Percentiles rank a stretch among this genome's conserved stretches.
phyloP scores from a whole-genome alignment of 2,113 vertebrate species.

The Onychorhynchus coronatus region DNA sequence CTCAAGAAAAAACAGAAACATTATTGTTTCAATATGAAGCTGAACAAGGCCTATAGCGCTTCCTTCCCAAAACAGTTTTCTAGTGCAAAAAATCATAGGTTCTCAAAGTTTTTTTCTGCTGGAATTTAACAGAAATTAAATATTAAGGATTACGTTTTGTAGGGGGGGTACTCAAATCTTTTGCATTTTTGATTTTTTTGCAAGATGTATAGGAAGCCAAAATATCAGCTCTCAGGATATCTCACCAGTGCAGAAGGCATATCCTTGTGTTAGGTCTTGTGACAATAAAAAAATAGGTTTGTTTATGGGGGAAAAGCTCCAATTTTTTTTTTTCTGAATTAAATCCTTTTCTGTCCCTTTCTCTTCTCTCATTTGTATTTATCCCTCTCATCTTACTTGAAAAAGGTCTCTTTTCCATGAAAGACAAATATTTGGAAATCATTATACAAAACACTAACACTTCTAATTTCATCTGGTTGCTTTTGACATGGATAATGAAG shows the following conservation, averaged over 20 bases:
- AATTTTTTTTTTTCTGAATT: not conserved
- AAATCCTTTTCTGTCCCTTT: not conserved
- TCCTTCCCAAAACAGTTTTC: not conserved
- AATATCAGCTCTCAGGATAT: not conserved
- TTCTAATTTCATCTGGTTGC: not conserved
- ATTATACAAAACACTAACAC: not conserved
- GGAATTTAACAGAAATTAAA: not conserved
- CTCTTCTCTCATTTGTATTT: not conserved
- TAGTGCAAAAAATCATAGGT: not conserved
- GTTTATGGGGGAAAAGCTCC: not conserved
- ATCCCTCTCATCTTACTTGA: not conserved
- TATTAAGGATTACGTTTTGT: not conserved
- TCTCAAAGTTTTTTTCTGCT: not conserved
- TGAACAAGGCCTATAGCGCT: not conserved
- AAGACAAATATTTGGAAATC: not conserved
- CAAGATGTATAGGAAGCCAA: not conserved
- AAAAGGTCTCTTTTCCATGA: not conserved
- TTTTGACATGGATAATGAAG: not conserved
- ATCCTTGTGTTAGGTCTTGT: not conserved
- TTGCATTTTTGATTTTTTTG: not conserved
- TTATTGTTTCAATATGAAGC: not conserved
- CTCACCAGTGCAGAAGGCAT: not conserved
- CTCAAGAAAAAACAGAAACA: not conserved
- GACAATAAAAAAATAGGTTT: not conserved
- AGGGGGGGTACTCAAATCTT: not conserved